Base-by-base conservation (phyloP, 2,113 vertebrate genomes). In the Stegastes partitus region DNA sequence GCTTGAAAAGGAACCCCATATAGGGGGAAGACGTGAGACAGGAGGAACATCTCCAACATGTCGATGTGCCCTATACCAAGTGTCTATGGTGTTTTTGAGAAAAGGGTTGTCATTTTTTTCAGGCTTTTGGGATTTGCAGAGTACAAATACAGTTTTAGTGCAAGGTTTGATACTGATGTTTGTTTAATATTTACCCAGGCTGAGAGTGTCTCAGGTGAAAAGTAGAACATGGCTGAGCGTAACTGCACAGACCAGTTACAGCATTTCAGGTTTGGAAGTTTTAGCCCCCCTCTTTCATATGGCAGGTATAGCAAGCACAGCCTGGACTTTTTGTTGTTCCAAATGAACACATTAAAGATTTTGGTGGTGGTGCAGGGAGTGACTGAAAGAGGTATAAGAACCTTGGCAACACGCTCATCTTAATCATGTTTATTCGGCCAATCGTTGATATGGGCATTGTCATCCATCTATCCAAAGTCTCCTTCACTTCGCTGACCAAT, bases 371-470 rank as follows among this genome's bases (percentile, higher is more conserved):
- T 1, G 53, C 14, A 34, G 64, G 47, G 9, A 67, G 25, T 37
- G 39, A 70, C 8, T 58, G 68, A 58, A 49, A 70, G 16, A 71
- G 9, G 34, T 37, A 50, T 22, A 49, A 49, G 47, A 49, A 22
- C 16, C 49, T 71, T 47, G 55, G 55, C 11, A 70, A 16, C 16
- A 70, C 57, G n/a, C 2, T 47, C 16, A 63, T 63, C 15, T 57
- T 45, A 22, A 56, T 69, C 19, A 56, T 45, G 12, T 45, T 69
- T 44, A 56, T 44, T 8, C 14, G 2, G 14, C 67, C 51, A 23
- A 39, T 69, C 31, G 56, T n/a, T 25, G 53, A 69, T 42, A 69
- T 45, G 19, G 67, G 37, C 68, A 49, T 58, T 58, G 54, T 49
- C 28, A 26, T 66, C 42, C 26, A 74, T 34, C 18, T 31, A 7